Evolutionary conservation across 92 coral and sea anemone genomes (phyloP).

Genomic region (Plumapathes pennacea): DNA sequence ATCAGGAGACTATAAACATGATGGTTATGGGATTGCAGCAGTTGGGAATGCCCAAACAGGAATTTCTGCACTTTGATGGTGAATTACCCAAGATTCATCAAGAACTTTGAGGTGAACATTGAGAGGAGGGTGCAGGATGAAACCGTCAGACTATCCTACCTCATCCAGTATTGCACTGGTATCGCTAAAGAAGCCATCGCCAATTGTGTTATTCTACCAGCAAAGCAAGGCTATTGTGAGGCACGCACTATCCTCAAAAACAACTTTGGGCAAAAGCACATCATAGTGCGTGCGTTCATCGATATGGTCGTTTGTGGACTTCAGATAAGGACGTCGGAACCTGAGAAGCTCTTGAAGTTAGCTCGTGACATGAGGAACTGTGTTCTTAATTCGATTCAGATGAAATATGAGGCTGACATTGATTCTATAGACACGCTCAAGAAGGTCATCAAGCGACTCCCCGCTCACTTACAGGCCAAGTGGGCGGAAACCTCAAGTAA

Average conservation of each 20-base stretch:
- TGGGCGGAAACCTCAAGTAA: conserved; percentile 51
- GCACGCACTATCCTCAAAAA: conserved; percentile 28
- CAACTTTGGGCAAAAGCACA: conserved; percentile 53
- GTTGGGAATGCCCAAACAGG: conserved; percentile 51
- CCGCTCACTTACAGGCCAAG: conserved; percentile 41
- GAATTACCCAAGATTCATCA: conserved; percentile 52
- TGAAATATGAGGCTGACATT: conserved; percentile 45
- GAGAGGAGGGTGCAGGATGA: conserved; percentile 11
- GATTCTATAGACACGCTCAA: conserved; percentile 39
- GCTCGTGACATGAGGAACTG: conserved; percentile 63
- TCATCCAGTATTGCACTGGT: conserved; percentile 50
- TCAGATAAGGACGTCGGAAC: conserved; percentile 19
- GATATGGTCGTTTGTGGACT: conserved; percentile 32
- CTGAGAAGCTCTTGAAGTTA: conserved; percentile 36
- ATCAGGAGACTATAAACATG: background rate
- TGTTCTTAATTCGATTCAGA: conserved; percentile 15
- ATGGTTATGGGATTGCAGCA: conserved; percentile 22
- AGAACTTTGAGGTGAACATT: conserved; percentile 46
- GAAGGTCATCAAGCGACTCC: conserved; percentile 39
- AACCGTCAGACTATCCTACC: conserved; percentile 32
- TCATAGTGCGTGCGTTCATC: conserved; percentile 34
- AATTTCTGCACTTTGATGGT: conserved; percentile 50
- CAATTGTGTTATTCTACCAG: conserved; percentile 49
- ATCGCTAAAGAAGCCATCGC: conserved; percentile 48
- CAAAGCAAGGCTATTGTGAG: conserved; percentile 24